Base-by-base conservation (phyloP, 2,888 invertebrate species). In the Ochropleura leucogaster region DNA sequence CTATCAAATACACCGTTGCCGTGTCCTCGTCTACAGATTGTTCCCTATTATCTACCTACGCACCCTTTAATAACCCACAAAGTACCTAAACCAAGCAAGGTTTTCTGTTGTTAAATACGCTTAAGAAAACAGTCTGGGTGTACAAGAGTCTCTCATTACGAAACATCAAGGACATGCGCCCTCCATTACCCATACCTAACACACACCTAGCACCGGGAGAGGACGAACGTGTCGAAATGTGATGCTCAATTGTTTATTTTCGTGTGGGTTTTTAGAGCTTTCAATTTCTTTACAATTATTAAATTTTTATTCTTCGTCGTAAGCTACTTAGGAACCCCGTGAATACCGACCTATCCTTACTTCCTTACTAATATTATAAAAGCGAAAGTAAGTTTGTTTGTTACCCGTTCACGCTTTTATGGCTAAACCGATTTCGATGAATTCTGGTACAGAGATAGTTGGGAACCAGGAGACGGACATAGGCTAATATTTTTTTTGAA, bases 161-260 rank as follows among this genome's bases (percentile, higher is more conserved):
- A 91, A 92, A 91, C 91, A 90, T 90, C 90, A 92, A 93, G 91
- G 91, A 88, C 90, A 83, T 77, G 76, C 72, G 80, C 83, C 87
- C 83, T 87, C 83, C 82, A 86, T 89, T 85, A 57, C 57, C 57
- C 30, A 57, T 77, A 81, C 63, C 30, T 62, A 62, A 30, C 30
- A 30, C 3, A 14, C 68, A 40, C n/a, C 44, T 57, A 79, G 49
- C 70, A 65, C 49, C 64, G 55, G n/a, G 59, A 30, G 9, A 40
- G 60, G 12, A 30, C 57, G 16, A 53, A 60, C 9, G 42, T 60
- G 30, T 42, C 18, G 59, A 14, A 59, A 14, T 44, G 49, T 49
- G 14, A n/a, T 53, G 42, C n/a, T 42, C 12, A 40, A 62, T 63
- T 12, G 2, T n/a, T 42, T 20, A 20, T 6, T 10, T 18, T 60